Evolutionary conservation across 1,140 invertebrate genomes (phyloP).

Genomic region (Homarus americanus): DNA sequence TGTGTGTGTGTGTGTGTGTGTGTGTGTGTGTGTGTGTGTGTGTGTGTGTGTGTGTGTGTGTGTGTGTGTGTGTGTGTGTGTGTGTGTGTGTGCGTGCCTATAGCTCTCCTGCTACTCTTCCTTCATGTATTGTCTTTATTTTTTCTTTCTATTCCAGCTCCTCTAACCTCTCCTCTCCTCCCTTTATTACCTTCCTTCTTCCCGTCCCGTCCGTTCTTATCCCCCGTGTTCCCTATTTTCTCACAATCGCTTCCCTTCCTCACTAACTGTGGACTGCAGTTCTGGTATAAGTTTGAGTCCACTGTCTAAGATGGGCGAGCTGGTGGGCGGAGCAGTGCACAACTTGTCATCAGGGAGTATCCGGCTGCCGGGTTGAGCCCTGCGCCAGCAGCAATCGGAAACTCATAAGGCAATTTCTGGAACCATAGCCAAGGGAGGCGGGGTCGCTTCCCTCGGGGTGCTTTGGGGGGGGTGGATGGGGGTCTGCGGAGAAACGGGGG

Average conservation of each 20-base stretch:
- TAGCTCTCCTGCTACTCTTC: too few relatives aligned
- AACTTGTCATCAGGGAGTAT: not conserved
- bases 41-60: too few relatives aligned
- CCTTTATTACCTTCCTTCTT: not conserved
- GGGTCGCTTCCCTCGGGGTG: not conserved
- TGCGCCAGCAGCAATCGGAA: constrained; percentile 28
- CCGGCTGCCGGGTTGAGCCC: not conserved
- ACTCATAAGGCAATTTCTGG: constrained; percentile 43
- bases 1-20: too few relatives aligned
- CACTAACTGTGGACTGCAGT: not conserved
- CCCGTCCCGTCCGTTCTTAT: not conserved
- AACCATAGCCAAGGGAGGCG: not conserved
- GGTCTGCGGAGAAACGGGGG: too few relatives aligned
- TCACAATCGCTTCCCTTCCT: too few relatives aligned
- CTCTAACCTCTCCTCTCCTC: not conserved
- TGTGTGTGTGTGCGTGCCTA: too few relatives aligned
- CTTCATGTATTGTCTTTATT: not conserved
- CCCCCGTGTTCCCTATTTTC: not conserved
- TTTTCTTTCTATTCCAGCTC: not conserved
- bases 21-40: too few relatives aligned
- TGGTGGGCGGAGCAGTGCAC: not conserved
- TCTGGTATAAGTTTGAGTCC: not conserved
- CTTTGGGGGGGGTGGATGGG: too few relatives aligned
- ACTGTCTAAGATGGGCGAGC: not conserved
- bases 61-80: too few relatives aligned